phyloP scores from a whole-genome alignment of 2,888 invertebrate genomes.

The Bimastos eiseni region DNA sequence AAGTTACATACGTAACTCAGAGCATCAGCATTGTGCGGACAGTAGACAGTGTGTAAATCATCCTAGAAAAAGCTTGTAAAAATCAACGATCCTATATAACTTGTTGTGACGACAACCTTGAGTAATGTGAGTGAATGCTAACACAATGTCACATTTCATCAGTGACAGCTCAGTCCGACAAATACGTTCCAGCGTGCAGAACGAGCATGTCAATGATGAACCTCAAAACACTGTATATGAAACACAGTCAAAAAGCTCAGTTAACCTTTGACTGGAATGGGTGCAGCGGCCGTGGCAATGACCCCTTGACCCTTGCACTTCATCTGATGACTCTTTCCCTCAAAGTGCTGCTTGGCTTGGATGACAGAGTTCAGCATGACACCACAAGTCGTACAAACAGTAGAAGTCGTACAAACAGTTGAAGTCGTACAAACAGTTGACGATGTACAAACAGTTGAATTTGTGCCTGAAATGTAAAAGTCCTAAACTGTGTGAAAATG shows the following conservation, averaged over 20 bases:
- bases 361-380: background rate
- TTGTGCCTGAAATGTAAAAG: background rate
- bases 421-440: background rate
- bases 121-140: too few relatives aligned
- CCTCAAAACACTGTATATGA: background rate
- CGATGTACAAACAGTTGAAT: background rate
- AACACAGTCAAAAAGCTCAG: background rate
- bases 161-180: background rate
- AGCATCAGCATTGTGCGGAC: too few relatives aligned
- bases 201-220: background rate
- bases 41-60: too few relatives aligned
- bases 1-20: too few relatives aligned
- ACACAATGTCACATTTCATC: background rate
- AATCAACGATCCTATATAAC: too few relatives aligned
- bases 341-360: conserved; percentile 6
- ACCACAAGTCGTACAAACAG: background rate
- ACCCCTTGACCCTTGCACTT: background rate
- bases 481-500: background rate
- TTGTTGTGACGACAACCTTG: too few relatives aligned
- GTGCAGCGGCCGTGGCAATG: background rate
- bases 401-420: background rate
- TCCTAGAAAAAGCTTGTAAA: too few relatives aligned
- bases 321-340: background rate
- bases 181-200: background rate
- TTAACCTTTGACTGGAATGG: background rate